Percentiles rank a stretch among this genome's conserved stretches.
phyloP scores from a whole-genome alignment of 2,797 vertebrate species.

The Heteromormyrus szaboi region DNA sequence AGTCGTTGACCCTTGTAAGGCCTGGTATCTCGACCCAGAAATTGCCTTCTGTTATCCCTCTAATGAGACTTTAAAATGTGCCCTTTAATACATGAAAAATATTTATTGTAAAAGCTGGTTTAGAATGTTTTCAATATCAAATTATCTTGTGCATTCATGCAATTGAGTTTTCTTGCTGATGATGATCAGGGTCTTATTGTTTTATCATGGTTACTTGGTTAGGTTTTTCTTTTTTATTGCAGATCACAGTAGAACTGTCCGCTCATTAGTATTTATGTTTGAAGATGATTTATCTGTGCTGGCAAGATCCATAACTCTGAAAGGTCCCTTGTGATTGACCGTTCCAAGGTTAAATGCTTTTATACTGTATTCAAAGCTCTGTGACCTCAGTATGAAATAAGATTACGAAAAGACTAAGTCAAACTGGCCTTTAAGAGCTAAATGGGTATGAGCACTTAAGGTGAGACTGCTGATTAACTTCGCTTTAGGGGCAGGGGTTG shows the following conservation, averaged over 20 bases:
- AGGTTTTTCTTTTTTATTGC: background rate
- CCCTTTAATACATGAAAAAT: background rate
- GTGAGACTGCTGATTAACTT: background rate
- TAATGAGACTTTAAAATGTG: slow-evolving; percentile 5
- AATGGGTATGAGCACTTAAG: slow-evolving; percentile 19
- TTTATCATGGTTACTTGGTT: background rate
- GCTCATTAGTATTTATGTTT: background rate
- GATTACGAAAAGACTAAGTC: background rate
- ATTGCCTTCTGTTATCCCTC: background rate
- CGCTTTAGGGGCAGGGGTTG: background rate
- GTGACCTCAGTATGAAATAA: background rate
- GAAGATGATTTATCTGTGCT: background rate
- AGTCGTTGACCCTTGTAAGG: background rate
- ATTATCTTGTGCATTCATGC: background rate
- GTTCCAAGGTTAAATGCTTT: background rate
- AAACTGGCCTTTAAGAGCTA: background rate
- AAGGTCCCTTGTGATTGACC: background rate
- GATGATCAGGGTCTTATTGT: background rate
- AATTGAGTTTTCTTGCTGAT: background rate
- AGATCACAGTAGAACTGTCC: background rate
- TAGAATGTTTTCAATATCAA: background rate
- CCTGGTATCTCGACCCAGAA: background rate
- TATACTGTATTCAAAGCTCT: background rate
- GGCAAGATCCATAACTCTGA: background rate
- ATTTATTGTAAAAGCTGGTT: background rate